These are phyloP conservation scores for Chaetogeoica ovagalla DNA, from an alignment of 2,888 invertebrate species.

Conservation along the genomic window DNA sequence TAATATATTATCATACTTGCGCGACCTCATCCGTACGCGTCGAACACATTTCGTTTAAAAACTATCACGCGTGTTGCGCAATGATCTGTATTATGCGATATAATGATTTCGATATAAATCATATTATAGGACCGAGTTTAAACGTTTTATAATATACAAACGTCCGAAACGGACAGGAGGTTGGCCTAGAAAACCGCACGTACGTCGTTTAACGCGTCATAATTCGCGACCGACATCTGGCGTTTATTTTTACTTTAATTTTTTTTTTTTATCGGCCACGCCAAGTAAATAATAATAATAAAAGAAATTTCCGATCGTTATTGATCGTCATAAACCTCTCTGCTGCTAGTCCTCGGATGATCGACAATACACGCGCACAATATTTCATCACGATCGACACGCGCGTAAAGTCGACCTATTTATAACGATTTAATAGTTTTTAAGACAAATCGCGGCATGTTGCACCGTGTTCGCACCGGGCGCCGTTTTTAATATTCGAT, in stretches of 20 bases:
- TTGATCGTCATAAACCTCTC: not conserved
- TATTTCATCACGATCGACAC: not conserved
- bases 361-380: too few species aligned
- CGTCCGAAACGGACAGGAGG: constrained; percentile 18
- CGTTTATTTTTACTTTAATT: not conserved
- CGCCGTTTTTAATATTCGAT: too few species aligned
- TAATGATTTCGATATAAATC: not conserved
- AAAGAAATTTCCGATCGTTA: constrained; percentile 9
- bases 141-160: not conserved
- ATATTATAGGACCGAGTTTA: constrained; percentile 25
- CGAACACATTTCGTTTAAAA: too few species aligned
- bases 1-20: too few species aligned
- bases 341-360: too few species aligned
- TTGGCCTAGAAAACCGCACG: constrained; percentile 15
- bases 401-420: too few species aligned
- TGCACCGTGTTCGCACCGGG: too few species aligned
- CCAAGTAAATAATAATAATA: not conserved
- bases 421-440: too few species aligned
- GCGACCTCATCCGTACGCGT: too few species aligned
- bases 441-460: too few species aligned
- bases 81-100: constrained; percentile 1
- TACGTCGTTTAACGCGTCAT: too few species aligned
- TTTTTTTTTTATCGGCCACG: not conserved
- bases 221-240: constrained; percentile 11
- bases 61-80: not conserved